Base-by-base conservation (phyloP, 2,888 invertebrate species). In the Pecten maximus region DNA sequence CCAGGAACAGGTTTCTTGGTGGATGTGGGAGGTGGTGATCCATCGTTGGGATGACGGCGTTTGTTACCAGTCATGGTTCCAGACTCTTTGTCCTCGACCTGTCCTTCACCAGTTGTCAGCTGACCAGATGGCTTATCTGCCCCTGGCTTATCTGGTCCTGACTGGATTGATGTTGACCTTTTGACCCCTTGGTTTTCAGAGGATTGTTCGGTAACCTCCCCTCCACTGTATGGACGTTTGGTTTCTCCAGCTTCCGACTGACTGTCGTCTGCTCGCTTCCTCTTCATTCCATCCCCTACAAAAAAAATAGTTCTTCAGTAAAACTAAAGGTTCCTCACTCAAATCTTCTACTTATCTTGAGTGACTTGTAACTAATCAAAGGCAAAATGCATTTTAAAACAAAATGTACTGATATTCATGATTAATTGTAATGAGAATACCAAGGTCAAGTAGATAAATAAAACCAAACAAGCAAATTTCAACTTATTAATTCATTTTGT, bases 261-360 rank as follows among this genome's bases (percentile, higher is more conserved):
- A 35, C 50, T 50, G 19, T 50, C 89, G 40, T 54, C 54, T 54
- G 48, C 23, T 50, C 40, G 44, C 87, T 91, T 89, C 23, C 91
- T 88, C 90, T 89, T 89, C 86, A 89, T 89, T 28, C 90, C 90
- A 40, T 91, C 88, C 89, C 86, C 88, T 88, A 86, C 10, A 74
- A 74, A 35, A 44, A 35, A 28, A 35, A 35, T 74, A 35, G 4
- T 35, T 35, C 35, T 15, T 74, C 35, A 74, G 60, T 60, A 35
- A 35, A 74, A 74, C 1, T 74, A 10, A 19, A 54, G 3, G 3
- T 54, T 54, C 3, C 15, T 19, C 2, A 54, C 23, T 44, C 12
- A 44, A 54, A 19, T 12, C 50, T 19, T 54, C 19, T 54, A 19
- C 23, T 54, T 54, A 44, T 44, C 44, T 44, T 4, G 12, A 44